These are phyloP conservation scores for Eledona agricola DNA, from an alignment of 2,888 invertebrate species.

Conservation along the genomic window DNA sequence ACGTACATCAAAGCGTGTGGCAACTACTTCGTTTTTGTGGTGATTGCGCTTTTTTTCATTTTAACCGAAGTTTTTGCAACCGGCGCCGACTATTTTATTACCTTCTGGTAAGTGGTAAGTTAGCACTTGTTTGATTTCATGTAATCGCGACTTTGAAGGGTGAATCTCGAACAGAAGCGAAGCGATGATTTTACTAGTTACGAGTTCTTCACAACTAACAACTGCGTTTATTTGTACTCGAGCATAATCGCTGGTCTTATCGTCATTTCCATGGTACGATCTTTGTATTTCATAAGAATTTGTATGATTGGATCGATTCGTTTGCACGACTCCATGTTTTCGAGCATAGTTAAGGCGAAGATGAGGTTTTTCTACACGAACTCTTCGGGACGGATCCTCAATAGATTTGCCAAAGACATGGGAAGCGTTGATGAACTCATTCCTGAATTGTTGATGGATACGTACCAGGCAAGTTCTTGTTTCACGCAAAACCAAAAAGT, in stretches of 20 bases:
- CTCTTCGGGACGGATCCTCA: conserved; percentile 69
- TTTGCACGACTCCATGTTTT: conserved; percentile 64
- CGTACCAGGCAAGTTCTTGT: background rate
- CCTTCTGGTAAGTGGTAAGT: conserved; percentile 14
- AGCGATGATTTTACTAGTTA: conserved; percentile 5
- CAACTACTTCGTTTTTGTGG: conserved; percentile 50
- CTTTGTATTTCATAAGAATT: conserved; percentile 63
- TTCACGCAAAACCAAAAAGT: background rate
- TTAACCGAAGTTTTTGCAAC: conserved; percentile 73
- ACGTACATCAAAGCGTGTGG: conserved; percentile 79
- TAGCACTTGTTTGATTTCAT: too few species aligned
- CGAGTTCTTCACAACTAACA: conserved; percentile 38
- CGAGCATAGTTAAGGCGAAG: conserved; percentile 67
- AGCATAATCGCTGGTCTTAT: conserved; percentile 35
- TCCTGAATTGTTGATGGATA: conserved; percentile 46
- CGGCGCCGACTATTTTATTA: conserved; percentile 29
- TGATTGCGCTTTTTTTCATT: conserved; percentile 66
- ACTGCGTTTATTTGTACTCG: conserved; percentile 59
- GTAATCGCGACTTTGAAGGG: too few species aligned
- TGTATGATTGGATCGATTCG: conserved; percentile 64
- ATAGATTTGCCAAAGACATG: conserved; percentile 75
- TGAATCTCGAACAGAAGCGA: conserved; percentile 48
- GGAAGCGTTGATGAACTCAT: conserved; percentile 65
- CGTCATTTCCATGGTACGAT: conserved; percentile 55
- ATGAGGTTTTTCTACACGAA: conserved; percentile 74